Percentiles rank a stretch among this genome's conserved stretches.
phyloP scores from a whole-genome alignment of 2,113 vertebrate genomes.

The Mixornis gularis region DNA sequence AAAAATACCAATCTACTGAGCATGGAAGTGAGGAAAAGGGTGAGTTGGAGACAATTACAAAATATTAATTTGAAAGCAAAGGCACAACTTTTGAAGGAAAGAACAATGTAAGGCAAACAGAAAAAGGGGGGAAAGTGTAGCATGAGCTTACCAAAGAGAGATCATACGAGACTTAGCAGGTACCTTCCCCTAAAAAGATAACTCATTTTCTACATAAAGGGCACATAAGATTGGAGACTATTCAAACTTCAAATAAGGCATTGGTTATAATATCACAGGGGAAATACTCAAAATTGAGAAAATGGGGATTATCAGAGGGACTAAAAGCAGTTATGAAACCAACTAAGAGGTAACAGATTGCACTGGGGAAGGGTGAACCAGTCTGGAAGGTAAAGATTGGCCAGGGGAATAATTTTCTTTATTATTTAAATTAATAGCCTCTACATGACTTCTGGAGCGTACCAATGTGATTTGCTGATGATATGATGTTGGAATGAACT shows the following conservation, averaged over 20 bases:
- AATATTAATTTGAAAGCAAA: not conserved
- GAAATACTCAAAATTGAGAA: not conserved
- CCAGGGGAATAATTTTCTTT: conserved; percentile 9
- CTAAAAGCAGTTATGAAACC: not conserved
- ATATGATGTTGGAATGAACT: not conserved
- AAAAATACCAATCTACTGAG: not conserved
- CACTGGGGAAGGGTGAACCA: not conserved
- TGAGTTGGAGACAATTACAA: conserved; percentile 1
- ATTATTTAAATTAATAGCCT: conserved; percentile 28
- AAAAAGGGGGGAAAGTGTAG: not conserved
- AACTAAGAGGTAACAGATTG: not conserved
- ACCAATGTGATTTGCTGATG: not conserved
- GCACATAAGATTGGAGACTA: not conserved
- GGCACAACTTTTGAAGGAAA: not conserved
- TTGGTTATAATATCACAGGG: not conserved
- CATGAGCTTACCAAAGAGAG: not conserved
- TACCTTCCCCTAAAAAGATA: not conserved
- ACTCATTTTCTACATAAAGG: not conserved
- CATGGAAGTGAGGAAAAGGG: not conserved
- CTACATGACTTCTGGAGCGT: not conserved
- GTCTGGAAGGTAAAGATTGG: not conserved
- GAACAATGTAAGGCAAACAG: not conserved
- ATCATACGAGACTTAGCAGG: accelerated
- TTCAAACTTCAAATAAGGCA: not conserved
- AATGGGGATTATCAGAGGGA: not conserved